A percentile compares a stretch with the other conserved stretches of the same genome.
Conservation (phyloP, 2,797 vertebrate species). For the Anguilla megastoma region DNA sequence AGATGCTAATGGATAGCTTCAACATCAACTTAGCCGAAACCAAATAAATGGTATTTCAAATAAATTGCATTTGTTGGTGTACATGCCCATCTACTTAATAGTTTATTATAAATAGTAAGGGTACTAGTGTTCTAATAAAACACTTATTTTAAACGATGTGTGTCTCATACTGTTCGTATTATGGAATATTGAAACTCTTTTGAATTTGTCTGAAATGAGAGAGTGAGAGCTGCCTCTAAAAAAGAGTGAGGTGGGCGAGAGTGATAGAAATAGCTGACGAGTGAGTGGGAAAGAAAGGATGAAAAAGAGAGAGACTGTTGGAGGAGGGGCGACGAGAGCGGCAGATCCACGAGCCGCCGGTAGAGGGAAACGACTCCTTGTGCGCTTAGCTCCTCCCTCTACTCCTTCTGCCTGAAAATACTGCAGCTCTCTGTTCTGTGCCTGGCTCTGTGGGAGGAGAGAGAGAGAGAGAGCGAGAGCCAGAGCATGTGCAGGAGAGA, state of each 20-base stretch:
- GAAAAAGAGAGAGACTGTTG: background rate
- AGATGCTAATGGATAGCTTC: background rate
- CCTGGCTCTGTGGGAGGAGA: slow-evolving; percentile 62
- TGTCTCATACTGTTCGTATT: background rate
- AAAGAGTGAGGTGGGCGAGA: background rate
- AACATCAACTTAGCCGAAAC: background rate
- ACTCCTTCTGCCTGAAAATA: slow-evolving; percentile 65
- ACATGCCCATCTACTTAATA: background rate
- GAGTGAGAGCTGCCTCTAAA: background rate
- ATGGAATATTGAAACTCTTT: background rate
- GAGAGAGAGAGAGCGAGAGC: slow-evolving; percentile 49
- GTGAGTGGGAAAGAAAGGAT: background rate
- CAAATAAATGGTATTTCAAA: background rate
- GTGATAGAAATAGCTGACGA: background rate
- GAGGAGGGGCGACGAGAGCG: background rate
- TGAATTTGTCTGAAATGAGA: background rate
- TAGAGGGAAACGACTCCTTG: slow-evolving; percentile 64
- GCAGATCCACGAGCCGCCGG: slow-evolving; percentile 48
- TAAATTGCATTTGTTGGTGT: no score
- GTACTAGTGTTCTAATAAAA: background rate
- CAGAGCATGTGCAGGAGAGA: background rate
- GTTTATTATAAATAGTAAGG: background rate
- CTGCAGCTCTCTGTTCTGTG: slow-evolving; percentile 74
- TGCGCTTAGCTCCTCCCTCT: slow-evolving; percentile 50
- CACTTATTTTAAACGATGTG: background rate